Evolutionary conservation across 2,113 vertebrate genomes (phyloP).

Genomic region (Recurvirostra avosetta): DNA sequence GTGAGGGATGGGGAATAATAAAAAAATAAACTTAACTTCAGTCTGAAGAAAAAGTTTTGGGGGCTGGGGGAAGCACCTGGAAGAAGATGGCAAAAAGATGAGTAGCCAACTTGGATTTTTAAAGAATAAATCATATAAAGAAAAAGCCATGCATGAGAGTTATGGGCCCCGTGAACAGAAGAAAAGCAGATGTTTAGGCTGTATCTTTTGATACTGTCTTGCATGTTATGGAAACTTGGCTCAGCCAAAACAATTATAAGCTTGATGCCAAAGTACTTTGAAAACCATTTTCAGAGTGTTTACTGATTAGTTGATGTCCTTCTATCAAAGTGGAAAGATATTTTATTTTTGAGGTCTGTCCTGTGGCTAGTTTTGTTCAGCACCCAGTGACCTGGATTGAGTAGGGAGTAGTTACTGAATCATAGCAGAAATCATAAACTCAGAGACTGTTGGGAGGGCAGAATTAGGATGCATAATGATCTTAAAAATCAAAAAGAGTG

Average conservation of each 20-base stretch:
- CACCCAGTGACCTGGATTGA: not conserved
- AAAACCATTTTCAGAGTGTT: not conserved
- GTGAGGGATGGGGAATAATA: not conserved
- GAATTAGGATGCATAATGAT: not conserved
- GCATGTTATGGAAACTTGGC: not conserved
- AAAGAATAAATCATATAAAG: not conserved
- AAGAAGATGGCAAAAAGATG: not conserved
- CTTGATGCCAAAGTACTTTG: not conserved
- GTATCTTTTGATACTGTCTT: not conserved
- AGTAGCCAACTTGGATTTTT: not conserved
- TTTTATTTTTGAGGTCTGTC: not conserved
- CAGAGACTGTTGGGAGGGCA: not conserved
- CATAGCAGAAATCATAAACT: not conserved
- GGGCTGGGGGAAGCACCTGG: not conserved
- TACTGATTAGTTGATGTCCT: not conserved
- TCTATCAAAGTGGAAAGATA: not conserved
- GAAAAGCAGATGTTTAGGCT: not conserved
- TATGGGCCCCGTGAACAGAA: not conserved
- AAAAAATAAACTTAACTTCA: not conserved
- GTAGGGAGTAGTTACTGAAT: not conserved
- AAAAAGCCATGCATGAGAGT: not conserved
- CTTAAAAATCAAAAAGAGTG: not conserved
- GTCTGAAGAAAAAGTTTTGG: not conserved
- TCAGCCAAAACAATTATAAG: not conserved
- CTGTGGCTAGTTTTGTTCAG: not conserved